Evolutionary conservation across 2,113 vertebrate species (phyloP).

Genomic region (Zootoca vivipara): DNA sequence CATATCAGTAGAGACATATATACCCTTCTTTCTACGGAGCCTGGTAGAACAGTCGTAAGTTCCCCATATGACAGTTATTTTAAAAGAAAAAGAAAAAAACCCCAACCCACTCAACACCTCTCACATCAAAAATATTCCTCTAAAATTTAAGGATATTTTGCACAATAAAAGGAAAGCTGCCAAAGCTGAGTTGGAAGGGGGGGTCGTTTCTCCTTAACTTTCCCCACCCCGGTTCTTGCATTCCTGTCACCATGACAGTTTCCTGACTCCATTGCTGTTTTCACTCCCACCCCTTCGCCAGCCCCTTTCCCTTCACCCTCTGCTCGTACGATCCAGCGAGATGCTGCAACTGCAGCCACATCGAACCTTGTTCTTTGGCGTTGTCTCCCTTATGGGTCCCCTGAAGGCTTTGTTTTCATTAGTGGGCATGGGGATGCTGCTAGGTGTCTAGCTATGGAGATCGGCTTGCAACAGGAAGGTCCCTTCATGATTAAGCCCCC

Average conservation of each 20-base stretch:
- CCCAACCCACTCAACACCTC: not conserved
- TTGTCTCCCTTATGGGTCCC: not conserved
- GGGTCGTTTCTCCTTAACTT: not conserved
- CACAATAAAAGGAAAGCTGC: not conserved
- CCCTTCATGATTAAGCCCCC: slow-evolving; percentile 19
- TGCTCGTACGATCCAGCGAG: not conserved
- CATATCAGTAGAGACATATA: not conserved
- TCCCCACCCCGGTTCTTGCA: not conserved
- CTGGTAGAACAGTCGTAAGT: not conserved
- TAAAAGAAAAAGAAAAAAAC: not conserved
- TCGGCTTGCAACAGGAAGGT: slow-evolving; percentile 30
- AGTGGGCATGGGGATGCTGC: slow-evolving; percentile 11
- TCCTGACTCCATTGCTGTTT: not conserved
- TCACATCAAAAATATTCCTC: not conserved
- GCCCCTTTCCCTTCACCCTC: not conserved
- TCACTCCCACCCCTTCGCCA: not conserved
- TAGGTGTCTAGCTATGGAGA: not conserved
- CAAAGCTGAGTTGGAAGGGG: not conserved
- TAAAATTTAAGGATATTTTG: not conserved
- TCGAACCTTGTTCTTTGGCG: not conserved
- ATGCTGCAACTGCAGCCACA: not conserved
- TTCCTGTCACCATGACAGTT: not conserved
- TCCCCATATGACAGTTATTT: not conserved
- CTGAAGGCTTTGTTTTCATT: slow-evolving; percentile 24
- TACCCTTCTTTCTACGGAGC: not conserved